Evolutionary conservation across 2,888 invertebrate species (phyloP).

Genomic region (Calliopum simillimum): DNA sequence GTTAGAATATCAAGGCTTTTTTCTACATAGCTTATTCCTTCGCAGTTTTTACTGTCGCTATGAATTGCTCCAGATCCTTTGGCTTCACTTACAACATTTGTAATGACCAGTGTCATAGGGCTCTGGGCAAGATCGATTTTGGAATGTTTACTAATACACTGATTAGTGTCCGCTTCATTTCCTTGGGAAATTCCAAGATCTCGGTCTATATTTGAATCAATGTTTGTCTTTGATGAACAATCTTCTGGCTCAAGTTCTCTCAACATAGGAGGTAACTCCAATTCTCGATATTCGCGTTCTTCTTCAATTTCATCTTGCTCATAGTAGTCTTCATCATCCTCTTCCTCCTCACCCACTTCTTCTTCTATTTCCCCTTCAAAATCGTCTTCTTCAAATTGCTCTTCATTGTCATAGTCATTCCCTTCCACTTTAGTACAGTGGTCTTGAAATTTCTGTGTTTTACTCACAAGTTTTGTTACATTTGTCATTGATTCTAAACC

Average conservation of each 20-base stretch:
- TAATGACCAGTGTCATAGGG: background rate
- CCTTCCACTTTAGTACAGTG: background rate
- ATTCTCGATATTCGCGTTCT: constrained; percentile 52
- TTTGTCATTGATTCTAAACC: constrained; percentile 34
- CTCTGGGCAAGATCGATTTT: no score
- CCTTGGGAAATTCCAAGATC: constrained; percentile 10
- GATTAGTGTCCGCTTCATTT: no score
- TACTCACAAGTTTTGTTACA: background rate
- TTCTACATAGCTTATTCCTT: no score
- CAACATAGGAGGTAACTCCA: constrained; percentile 47
- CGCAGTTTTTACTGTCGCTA: no score
- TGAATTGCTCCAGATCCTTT: background rate
- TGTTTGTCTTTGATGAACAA: background rate
- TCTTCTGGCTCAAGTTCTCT: background rate
- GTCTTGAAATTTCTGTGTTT: background rate
- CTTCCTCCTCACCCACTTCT: constrained; percentile 38
- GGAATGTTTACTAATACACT: no score
- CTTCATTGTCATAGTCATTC: constrained; percentile 28
- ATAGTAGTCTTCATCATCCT: constrained; percentile 45
- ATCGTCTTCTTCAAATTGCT: constrained; percentile 40
- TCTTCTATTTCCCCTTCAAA: constrained; percentile 41
- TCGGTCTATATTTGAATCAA: background rate
- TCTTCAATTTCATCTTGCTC: constrained; percentile 38
- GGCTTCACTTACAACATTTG: background rate
- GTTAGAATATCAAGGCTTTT: no score